phyloP scores from a whole-genome alignment of 2,888 invertebrate species.

The Eupsilia transversa region DNA sequence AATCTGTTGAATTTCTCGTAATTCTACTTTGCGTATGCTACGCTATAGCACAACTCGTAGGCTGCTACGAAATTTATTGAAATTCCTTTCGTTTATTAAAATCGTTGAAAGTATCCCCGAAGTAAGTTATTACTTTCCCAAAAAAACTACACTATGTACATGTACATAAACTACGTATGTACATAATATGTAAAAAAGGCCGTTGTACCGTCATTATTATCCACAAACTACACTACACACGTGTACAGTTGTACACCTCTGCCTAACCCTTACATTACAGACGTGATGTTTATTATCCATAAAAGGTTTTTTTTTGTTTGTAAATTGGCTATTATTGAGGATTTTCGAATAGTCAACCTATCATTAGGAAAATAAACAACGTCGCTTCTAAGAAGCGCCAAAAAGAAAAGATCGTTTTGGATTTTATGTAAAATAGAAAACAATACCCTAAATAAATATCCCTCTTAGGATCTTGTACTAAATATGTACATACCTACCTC shows the following conservation, averaged over 20 bases:
- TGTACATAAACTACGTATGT: too few relatives aligned
- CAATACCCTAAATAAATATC: not conserved
- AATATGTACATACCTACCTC: not conserved
- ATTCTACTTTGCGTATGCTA: conserved; percentile 45
- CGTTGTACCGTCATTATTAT: not conserved
- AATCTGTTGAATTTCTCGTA: conserved; percentile 25
- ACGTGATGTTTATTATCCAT: not conserved
- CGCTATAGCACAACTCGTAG: conserved; percentile 61
- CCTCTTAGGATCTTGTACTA: not conserved
- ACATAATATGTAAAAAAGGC: not conserved
- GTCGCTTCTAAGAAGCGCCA: not conserved
- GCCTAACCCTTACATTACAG: too few relatives aligned
- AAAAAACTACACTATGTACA: not conserved
- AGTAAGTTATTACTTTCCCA: conserved; percentile 14
- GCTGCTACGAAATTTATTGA: conserved; percentile 51
- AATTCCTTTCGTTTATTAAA: conserved; percentile 56
- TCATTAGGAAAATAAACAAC: conserved; percentile 7
- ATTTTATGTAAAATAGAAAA: not conserved
- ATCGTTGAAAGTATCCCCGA: conserved; percentile 31
- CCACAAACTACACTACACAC: too few relatives aligned
- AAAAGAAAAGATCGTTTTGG: not conserved
- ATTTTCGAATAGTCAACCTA: not conserved
- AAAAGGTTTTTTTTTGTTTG: conserved; percentile 9
- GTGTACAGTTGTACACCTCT: too few relatives aligned
- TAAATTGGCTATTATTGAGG: conserved; percentile 27